phyloP scores from a whole-genome alignment of 2,113 vertebrate genomes.

The Brienomyrus brachyistius region DNA sequence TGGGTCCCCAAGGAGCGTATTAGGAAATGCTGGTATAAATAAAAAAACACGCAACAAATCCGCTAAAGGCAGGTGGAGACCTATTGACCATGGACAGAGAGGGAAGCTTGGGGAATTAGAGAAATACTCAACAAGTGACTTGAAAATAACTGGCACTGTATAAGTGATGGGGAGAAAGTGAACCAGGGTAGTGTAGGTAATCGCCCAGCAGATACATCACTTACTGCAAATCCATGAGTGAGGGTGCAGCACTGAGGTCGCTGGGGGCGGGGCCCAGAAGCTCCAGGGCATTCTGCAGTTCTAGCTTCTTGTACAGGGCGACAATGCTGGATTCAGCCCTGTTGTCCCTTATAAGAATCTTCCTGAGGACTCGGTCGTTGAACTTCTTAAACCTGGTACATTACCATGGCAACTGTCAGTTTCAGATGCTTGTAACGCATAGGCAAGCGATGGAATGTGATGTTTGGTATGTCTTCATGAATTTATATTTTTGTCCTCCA shows the following conservation, averaged over 20 bases:
- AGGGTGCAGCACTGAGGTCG: conserved; percentile 56
- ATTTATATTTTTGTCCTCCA: not conserved
- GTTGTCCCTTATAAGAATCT: conserved; percentile 75
- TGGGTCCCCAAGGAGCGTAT: not conserved
- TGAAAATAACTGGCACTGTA: not conserved
- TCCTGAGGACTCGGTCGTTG: conserved; percentile 79
- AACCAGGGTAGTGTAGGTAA: not conserved
- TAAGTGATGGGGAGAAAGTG: not conserved
- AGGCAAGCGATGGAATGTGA: not conserved
- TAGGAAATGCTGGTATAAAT: not conserved
- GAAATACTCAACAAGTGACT: not conserved
- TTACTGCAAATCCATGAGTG: conserved; percentile 62
- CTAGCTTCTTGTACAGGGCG: conserved; percentile 87
- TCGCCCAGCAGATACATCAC: conserved; percentile 30
- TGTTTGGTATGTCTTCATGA: not conserved
- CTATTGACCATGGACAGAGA: not conserved
- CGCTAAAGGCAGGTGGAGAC: not conserved
- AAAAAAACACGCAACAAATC: not conserved
- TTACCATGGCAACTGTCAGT: not conserved
- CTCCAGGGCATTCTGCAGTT: conserved; percentile 86
- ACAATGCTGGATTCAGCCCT: conserved; percentile 84
- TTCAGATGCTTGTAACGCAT: not conserved
- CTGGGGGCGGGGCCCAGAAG: conserved; percentile 72
- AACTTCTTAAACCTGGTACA: conserved; percentile 81
- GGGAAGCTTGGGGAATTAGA: not conserved